A percentile compares a stretch with the other conserved stretches of the same genome.
Evolutionary conservation across 2,888 invertebrate genomes (phyloP).

Genomic region (Phragmatobia fuliginosa): DNA sequence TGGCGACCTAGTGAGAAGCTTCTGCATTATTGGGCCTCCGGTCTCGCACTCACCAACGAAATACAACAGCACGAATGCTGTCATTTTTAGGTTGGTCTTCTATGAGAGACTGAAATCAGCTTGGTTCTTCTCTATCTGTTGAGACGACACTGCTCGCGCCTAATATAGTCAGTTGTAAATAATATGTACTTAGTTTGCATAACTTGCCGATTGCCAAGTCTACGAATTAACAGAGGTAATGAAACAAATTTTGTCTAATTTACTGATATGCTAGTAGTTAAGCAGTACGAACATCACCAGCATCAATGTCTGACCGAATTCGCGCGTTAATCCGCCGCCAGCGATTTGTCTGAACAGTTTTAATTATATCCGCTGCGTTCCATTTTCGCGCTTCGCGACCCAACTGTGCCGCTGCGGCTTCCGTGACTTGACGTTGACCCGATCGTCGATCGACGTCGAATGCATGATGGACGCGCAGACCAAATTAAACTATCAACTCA

Average conservation of each 20-base stretch:
- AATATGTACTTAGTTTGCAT: conserved; percentile 11
- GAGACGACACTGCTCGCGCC: no score
- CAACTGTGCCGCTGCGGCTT: conserved; percentile 70
- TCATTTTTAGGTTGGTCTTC: no score
- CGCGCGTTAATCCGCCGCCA: conserved; percentile 75
- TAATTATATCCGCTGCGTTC: conserved; percentile 85
- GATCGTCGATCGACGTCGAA: conserved; percentile 70
- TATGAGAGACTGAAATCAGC: no score
- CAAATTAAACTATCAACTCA: conserved; percentile 55
- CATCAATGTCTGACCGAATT: conserved; percentile 71
- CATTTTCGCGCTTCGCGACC: conserved; percentile 78
- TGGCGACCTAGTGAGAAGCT: no score
- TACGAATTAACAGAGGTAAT: background rate
- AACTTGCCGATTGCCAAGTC: background rate
- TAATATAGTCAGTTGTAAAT: background rate
- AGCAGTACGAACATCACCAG: conserved; percentile 42
- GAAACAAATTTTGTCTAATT: conserved; percentile 2
- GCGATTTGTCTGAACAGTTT: conserved; percentile 78
- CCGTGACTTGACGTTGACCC: conserved; percentile 71
- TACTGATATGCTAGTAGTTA: conserved; percentile 36
- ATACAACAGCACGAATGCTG: no score
- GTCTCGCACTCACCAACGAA: no score
- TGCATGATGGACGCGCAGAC: conserved; percentile 57
- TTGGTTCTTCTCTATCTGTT: no score
- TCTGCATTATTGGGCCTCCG: no score